A percentile compares a stretch with the other conserved stretches of the same genome.
Conservation (phyloP, 2,888 invertebrate genomes). For the Esperia sulphurella region DNA sequence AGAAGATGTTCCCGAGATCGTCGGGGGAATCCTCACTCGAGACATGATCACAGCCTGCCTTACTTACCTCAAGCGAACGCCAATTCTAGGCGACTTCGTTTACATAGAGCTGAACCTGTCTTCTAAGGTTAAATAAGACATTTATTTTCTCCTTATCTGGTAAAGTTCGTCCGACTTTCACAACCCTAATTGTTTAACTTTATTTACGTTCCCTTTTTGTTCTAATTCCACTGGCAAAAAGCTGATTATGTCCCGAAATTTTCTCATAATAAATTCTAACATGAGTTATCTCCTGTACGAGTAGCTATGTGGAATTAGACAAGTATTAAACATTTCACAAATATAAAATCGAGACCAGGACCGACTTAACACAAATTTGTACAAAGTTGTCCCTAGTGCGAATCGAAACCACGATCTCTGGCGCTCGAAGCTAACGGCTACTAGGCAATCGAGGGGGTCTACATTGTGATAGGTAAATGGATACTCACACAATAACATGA, state of each 20-base stretch:
- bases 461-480: too few species aligned
- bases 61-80: constrained; percentile 73
- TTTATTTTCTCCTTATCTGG: not conserved
- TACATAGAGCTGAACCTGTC: constrained; percentile 76
- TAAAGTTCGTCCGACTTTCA: not conserved
- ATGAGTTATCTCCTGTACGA: too few species aligned
- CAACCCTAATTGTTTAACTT: constrained; percentile 1
- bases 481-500: too few species aligned
- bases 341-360: too few species aligned
- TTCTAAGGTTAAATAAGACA: constrained; percentile 38
- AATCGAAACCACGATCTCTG: too few species aligned
- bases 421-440: too few species aligned
- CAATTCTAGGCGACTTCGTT: constrained; percentile 72
- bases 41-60: constrained; percentile 73
- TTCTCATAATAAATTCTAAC: too few species aligned
- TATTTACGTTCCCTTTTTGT: not conserved
- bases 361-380: too few species aligned
- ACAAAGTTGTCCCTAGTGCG: too few species aligned
- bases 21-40: constrained; percentile 68
- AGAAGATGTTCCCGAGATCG: constrained; percentile 50
- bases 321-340: too few species aligned
- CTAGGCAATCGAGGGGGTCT: too few species aligned
- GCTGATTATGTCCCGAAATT: not conserved
- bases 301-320: too few species aligned
- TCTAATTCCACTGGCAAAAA: not conserved